phyloP scores from a whole-genome alignment of 2,888 invertebrate species.

The Calliopum simillimum region DNA sequence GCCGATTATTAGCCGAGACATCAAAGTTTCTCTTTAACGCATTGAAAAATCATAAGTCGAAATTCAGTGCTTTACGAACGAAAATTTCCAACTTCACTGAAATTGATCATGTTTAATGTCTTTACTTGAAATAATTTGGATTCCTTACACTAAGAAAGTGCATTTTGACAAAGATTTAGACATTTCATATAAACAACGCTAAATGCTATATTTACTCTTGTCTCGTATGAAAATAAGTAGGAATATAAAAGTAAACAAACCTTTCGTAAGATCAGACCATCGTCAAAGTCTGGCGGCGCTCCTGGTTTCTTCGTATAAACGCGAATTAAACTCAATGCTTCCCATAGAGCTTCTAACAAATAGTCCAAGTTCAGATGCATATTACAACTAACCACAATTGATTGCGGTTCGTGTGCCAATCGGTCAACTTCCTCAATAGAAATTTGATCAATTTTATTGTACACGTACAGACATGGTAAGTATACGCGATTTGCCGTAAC shows the following conservation, averaged over 20 bases:
- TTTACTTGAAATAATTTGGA: too few species aligned
- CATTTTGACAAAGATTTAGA: not conserved
- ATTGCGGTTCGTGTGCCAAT: slow-evolving; percentile 87
- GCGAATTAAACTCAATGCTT: slow-evolving; percentile 90
- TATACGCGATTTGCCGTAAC: slow-evolving; percentile 96
- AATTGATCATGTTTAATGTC: too few species aligned
- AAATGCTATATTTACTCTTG: too few species aligned
- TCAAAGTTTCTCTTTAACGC: too few species aligned
- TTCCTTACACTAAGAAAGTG: too few species aligned
- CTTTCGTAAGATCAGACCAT: slow-evolving; percentile 91
- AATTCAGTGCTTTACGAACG: too few species aligned
- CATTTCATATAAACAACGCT: not conserved
- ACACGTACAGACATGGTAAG: slow-evolving; percentile 97
- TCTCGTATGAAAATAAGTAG: not conserved
- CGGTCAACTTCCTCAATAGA: slow-evolving; percentile 98
- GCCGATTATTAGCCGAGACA: too few species aligned
- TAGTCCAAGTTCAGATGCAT: slow-evolving; percentile 98
- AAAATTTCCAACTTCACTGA: too few species aligned
- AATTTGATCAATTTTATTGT: slow-evolving; percentile 99
- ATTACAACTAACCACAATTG: slow-evolving; percentile 97
- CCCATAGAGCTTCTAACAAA: slow-evolving; percentile 92
- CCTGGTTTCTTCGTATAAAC: slow-evolving; percentile 99
- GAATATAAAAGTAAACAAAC: slow-evolving; percentile 54
- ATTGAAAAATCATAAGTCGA: too few species aligned
- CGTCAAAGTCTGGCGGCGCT: slow-evolving; percentile 94